A percentile compares a stretch with the other conserved stretches of the same genome.
phyloP scores from a whole-genome alignment of 2,113 vertebrate genomes.

The Mustelus asterias region DNA sequence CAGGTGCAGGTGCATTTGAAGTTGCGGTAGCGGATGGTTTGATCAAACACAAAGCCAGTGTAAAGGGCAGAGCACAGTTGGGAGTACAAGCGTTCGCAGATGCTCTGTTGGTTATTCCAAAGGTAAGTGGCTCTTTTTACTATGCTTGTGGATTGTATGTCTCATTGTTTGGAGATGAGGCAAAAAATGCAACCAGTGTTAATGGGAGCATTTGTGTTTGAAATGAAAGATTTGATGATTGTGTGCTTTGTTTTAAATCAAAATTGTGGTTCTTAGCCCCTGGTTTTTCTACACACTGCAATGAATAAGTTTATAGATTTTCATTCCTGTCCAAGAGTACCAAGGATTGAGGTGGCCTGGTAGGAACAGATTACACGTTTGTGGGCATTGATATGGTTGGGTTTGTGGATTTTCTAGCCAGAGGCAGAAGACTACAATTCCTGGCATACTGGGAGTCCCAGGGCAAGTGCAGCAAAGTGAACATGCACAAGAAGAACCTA shows the following conservation, averaged over 20 bases:
- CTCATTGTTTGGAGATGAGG: no score
- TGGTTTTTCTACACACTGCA: background rate
- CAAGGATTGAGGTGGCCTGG: background rate
- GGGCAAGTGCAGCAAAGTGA: no score
- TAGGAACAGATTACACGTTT: background rate
- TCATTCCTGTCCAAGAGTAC: background rate
- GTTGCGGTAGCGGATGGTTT: constrained; percentile 82
- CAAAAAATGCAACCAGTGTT: background rate
- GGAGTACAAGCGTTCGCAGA: constrained; percentile 94
- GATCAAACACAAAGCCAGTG: constrained; percentile 75
- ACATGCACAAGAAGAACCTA: no score
- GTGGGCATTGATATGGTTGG: no score
- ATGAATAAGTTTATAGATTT: background rate
- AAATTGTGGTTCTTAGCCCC: background rate
- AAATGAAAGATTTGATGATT: background rate
- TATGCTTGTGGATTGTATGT: background rate
- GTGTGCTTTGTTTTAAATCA: background rate
- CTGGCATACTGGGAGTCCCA: no score
- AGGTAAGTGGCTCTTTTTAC: constrained; percentile 57
- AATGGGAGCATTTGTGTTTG: background rate
- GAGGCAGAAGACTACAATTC: no score
- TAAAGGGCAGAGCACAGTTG: constrained; percentile 88
- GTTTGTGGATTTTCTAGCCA: no score
- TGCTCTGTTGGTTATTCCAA: constrained; percentile 87
- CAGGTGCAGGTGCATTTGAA: constrained; percentile 82